Evolutionary conservation across 2,113 vertebrate species (phyloP).

Genomic region (Sciurus niger): DNA sequence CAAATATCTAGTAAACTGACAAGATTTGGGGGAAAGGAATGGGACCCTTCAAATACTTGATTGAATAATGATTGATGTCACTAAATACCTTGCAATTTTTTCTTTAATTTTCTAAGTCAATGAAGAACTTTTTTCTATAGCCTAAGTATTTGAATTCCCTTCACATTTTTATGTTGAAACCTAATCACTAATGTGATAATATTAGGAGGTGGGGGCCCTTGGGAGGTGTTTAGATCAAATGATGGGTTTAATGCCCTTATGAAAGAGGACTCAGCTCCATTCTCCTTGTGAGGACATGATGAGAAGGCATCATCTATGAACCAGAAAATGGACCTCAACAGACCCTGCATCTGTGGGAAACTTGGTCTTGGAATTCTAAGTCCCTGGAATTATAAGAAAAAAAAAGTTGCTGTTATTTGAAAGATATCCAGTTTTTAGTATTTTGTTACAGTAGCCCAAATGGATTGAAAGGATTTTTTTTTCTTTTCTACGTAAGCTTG

Average conservation of each 20-base stretch:
- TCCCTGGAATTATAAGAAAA: neutral
- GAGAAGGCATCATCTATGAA: neutral
- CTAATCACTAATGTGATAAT: neutral
- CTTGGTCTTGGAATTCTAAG: neutral
- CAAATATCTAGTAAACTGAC: neutral
- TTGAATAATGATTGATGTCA: neutral
- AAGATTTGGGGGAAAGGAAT: neutral
- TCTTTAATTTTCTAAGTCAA: neutral
- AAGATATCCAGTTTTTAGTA: neutral
- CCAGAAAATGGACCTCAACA: neutral
- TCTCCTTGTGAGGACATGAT: neutral
- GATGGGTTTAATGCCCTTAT: neutral
- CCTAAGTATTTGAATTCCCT: neutral
- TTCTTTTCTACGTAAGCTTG: neutral
- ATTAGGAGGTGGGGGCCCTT: neutral
- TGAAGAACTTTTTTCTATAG: neutral
- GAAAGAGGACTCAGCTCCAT: neutral
- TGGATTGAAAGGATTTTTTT: neutral
- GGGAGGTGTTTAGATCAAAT: neutral
- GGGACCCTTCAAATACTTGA: neutral
- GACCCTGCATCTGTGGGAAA: neutral
- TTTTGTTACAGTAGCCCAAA: neutral
- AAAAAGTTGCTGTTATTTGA: neutral
- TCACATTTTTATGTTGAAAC: neutral
- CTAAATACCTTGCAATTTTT: neutral